These are phyloP conservation scores for Microcebus lehilahytsara DNA, from an alignment of 2,113 vertebrate genomes.

Conservation along the genomic window DNA sequence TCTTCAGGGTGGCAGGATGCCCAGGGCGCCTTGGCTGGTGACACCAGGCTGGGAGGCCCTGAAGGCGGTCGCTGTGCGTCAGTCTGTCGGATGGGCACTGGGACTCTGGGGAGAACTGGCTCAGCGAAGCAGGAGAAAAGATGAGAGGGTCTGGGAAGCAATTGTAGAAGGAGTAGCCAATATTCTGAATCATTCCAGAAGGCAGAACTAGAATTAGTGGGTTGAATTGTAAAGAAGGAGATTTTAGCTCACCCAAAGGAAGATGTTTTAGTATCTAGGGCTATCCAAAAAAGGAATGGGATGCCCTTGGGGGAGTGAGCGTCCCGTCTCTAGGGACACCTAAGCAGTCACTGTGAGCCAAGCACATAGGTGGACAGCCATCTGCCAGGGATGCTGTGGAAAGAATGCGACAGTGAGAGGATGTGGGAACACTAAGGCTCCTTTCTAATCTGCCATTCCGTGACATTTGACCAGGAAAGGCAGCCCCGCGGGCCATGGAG, in stretches of 20 bases:
- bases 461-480: background rate
- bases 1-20: background rate
- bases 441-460: background rate
- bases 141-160: too few relatives aligned
- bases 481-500: background rate
- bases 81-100: background rate
- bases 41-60: background rate
- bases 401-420: background rate
- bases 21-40: background rate
- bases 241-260: background rate
- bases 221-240: background rate
- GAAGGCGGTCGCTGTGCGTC: background rate
- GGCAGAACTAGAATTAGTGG: background rate
- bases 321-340: background rate
- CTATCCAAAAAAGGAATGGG: background rate
- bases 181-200: conserved; percentile 9
- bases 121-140: background rate
- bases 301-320: background rate
- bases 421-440: too few relatives aligned
- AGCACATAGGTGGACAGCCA: background rate
- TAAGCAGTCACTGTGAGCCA: background rate
- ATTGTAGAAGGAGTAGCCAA: background rate
- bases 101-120: background rate
- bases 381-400: background rate
- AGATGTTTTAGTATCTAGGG: background rate